Percentiles rank a stretch among this genome's conserved stretches.
Conservation (phyloP, 2,888 invertebrate species). For the Itoplectis maculator region DNA sequence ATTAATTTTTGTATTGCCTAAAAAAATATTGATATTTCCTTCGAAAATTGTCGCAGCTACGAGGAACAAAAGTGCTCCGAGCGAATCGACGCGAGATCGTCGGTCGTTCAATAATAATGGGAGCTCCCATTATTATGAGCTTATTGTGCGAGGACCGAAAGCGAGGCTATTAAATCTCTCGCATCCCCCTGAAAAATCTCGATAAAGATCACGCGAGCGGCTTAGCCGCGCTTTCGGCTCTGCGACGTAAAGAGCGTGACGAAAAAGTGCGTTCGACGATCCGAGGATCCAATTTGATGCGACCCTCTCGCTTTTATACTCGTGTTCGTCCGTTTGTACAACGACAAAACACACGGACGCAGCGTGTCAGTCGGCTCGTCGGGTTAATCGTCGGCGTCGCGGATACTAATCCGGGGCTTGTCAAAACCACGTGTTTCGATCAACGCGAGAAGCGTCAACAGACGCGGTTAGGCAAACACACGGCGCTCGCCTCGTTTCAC, state of each 20-base stretch:
- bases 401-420: conserved; percentile 80
- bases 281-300: conserved; percentile 28
- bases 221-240: conserved; percentile 17
- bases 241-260: conserved; percentile 24
- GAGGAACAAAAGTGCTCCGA: no score
- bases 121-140: conserved; percentile 10
- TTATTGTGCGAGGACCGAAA: conserved; percentile 1
- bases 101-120: no score
- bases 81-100: neutral
- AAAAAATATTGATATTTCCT: no score
- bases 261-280: conserved; percentile 27
- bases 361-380: conserved; percentile 39
- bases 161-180: conserved; percentile 34
- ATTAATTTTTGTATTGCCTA: no score
- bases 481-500: conserved; percentile 63
- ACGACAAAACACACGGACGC: conserved; percentile 64
- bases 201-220: conserved; percentile 21
- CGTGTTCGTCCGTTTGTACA: conserved; percentile 37
- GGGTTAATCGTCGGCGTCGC: conserved; percentile 59
- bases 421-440: conserved; percentile 78
- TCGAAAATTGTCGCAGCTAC: no score
- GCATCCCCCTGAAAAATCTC: conserved; percentile 1
- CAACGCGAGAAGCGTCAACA: conserved; percentile 62
- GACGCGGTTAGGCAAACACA: conserved; percentile 75
- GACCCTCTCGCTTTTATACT: no score